Conservation (phyloP, 2,113 vertebrate species). For the Prionailurus bengalensis region DNA sequence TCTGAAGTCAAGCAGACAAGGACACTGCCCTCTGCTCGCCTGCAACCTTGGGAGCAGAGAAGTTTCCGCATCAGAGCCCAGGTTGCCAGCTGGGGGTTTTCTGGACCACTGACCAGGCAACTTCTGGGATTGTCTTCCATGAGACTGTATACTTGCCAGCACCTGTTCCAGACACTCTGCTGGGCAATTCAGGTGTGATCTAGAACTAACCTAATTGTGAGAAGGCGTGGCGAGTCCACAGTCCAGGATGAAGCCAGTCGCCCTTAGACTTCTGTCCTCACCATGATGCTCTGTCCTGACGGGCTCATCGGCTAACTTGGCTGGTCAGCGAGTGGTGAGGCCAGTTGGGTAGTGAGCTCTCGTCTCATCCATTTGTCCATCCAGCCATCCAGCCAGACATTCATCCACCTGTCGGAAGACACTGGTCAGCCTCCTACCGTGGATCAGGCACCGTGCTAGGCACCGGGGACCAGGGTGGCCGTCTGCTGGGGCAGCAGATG, state of each 20-base stretch:
- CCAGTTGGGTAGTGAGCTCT: background rate
- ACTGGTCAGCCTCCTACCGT: background rate
- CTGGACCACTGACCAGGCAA: background rate
- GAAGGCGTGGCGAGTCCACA: background rate
- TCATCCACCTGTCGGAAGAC: background rate
- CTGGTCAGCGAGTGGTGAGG: background rate
- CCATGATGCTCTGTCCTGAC: too few species aligned
- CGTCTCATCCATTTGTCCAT: background rate
- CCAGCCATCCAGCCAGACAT: background rate
- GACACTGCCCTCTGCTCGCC: background rate
- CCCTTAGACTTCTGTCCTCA: fast-evolving
- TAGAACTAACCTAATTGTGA: background rate
- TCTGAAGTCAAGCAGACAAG: background rate
- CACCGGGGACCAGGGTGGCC: background rate
- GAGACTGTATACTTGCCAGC: background rate
- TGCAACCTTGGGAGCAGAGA: background rate
- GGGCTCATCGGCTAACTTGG: background rate
- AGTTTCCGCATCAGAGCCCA: background rate
- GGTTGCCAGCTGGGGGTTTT: background rate
- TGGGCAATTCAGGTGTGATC: background rate
- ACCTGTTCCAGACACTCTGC: background rate
- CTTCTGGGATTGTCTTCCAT: background rate
- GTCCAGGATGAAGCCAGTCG: fast-evolving
- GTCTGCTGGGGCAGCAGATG: background rate
- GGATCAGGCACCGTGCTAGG: background rate